Evolutionary conservation across 1,140 invertebrate species (phyloP).

Genomic region (Drosophila azteca): DNA sequence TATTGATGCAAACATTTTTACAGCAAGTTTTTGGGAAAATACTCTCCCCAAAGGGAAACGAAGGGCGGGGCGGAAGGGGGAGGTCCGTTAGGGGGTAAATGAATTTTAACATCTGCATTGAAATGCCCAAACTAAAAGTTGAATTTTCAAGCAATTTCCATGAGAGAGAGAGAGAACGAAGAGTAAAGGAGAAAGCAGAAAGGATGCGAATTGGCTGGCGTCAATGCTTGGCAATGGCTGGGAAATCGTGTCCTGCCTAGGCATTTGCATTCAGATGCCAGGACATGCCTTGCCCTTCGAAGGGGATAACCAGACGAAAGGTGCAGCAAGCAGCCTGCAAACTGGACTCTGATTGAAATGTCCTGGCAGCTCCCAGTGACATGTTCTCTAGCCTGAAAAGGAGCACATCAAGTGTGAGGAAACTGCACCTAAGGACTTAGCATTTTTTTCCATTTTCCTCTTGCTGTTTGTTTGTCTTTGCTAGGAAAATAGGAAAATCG

Average conservation of each 20-base stretch:
- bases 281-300: conserved; percentile 1
- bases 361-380: conserved; percentile 31
- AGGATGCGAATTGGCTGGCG: conserved; percentile 27
- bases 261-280: conserved; percentile 50
- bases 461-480: no score
- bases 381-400: no score
- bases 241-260: conserved; percentile 16
- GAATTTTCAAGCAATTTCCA: conserved; percentile 56
- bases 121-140: conserved; percentile 57
- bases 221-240: conserved; percentile 13
- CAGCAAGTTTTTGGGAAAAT: conserved; percentile 51
- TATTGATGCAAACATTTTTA: conserved; percentile 36
- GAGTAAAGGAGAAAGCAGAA: not conserved
- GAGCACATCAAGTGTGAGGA: not conserved
- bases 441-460: conserved; percentile 14
- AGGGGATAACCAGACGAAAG: conserved; percentile 6
- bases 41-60: conserved; percentile 9
- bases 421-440: conserved; percentile 5
- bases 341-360: conserved; percentile 68
- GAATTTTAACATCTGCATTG: conserved; percentile 39
- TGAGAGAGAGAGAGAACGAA: not conserved
- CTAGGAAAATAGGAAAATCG: conserved; percentile 31
- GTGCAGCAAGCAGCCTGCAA: conserved; percentile 3
- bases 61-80: no score
- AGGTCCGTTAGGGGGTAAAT: conserved; percentile 2